Base-by-base conservation (phyloP, 2,113 vertebrate species). In the Semnopithecus entellus region DNA sequence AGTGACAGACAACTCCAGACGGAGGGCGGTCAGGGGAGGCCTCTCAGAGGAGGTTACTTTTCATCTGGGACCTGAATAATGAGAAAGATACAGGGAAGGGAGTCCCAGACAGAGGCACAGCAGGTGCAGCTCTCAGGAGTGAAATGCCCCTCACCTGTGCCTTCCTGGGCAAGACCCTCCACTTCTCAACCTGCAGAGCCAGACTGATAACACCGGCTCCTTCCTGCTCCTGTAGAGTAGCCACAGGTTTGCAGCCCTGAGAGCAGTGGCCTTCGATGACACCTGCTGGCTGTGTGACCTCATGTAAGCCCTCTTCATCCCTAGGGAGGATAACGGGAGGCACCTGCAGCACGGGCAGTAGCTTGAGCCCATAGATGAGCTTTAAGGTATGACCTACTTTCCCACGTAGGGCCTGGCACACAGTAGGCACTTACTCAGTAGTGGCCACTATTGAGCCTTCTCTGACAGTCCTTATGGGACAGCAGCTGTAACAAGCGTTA, bases 261-360 rank as follows among this genome's bases (percentile, higher is more conserved):
- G 30, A 13, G 30, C 59, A 43, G 1, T 32, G 59, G 40, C 59
- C 40, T 35, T 59, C 20, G 14, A 43, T 6, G 64, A 35, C 9
- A 12, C 43, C 23, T 30, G 48, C 48, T 40, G 38, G 12, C 27
- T 59, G 8, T 11, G 13, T 40, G 32, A 11, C 76, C 25, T 35
- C 5, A 1, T 13, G 0, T 2, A 17, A n/a, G 64, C 61, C 27
- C 81, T 32, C 68, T 16, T 55, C 14, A 1, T 20, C 27, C 2
- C 20, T 38, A 5, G 8, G 45, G 55, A 25, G 35, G 48, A 17
- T 8, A 18, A n/a, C 9, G 2, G 6, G 5, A 30, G 55, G 10
- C 7, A 3, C 61, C 50, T 0, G 0, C 25, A 4, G 8, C 16
- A 6, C 52, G 7, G 4, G 16, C 5, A 10, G 55, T 25, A 13